phyloP scores from a whole-genome alignment of 2,113 vertebrate species.

The Aplodontia rufa region DNA sequence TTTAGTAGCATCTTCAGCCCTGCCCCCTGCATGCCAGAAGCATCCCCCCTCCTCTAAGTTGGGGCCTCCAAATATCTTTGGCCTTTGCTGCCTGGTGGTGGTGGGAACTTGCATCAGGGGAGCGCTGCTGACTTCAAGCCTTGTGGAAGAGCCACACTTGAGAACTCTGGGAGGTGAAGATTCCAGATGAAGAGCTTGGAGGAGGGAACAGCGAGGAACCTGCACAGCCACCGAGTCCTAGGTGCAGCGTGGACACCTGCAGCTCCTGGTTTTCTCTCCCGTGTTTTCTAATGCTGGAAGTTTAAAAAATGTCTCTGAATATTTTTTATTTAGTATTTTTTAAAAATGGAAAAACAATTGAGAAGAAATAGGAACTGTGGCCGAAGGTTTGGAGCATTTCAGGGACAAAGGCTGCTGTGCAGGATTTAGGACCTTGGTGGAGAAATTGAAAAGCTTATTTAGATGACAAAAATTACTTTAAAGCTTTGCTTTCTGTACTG shows the following conservation, averaged over 20 bases:
- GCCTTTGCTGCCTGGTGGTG: not conserved
- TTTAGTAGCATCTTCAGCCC: not conserved
- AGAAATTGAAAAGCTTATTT: constrained; percentile 1
- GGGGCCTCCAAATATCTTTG: not conserved
- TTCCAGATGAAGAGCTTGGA: not conserved
- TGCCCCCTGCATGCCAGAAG: not conserved
- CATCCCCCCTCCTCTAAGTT: not conserved
- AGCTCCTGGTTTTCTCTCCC: not conserved
- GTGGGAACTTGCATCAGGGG: not conserved
- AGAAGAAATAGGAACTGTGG: not conserved
- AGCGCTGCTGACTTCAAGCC: not conserved
- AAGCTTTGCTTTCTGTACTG: not conserved
- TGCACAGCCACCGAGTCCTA: not conserved
- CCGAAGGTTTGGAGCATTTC: not conserved
- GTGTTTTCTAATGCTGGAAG: not conserved
- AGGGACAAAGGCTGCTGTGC: not conserved
- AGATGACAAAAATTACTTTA: constrained; percentile 22
- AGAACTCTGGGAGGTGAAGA: not conserved
- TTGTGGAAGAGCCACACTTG: not conserved
- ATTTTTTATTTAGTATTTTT: not conserved
- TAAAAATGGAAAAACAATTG: not conserved
- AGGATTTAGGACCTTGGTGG: not conserved
- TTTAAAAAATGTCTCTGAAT: not conserved
- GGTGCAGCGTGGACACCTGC: not conserved
- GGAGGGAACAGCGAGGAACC: not conserved